Base-by-base conservation (phyloP, 2,888 invertebrate species). In the Melikaiella ostensackeni region DNA sequence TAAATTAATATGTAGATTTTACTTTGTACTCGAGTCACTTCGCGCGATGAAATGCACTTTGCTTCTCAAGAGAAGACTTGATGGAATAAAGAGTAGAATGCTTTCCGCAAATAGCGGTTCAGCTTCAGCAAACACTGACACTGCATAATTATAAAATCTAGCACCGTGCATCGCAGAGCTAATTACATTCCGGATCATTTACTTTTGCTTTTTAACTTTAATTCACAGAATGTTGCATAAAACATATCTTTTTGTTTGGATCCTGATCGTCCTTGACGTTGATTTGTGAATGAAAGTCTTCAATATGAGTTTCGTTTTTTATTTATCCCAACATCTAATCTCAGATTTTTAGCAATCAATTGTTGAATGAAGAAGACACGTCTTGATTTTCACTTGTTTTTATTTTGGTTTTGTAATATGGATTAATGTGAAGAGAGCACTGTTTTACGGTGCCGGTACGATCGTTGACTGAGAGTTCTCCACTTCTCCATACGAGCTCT, bases 81-180 rank as follows among this genome's bases (percentile, higher is more conserved):
- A 70, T 70, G 30, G 11, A 50, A 55, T 50, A 55, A 63, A 63
- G 63, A 35, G 35, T 35, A 70, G 50, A 46, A 38, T 19, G 13
- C 62, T 77, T 74, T 74, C 50, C 55, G 75, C 77, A 77, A 70
- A 46, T 80, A 42, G 75, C 77, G 4, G 42, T 42, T 35, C 74
- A 64, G 82, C 75, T 76, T 81, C 80, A 79, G 74, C 79, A 80
- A 78, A 62, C 78, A 76, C 80, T 76, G 77, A 76, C 75, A 75
- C 78, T 77, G 78, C 80, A 78, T 82, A 82, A 82, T 82, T 80
- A 42, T 16, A 79, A 75, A 70, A 77, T 77, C 79, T 75, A 80
- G 81, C 78, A 77, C 82, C 76, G 78, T 70, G 70, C 27, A 59
- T 1, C 27, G 9, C 9, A 16, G 24, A 59, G 4, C 6, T 30